phyloP scores from a whole-genome alignment of 2,888 invertebrate genomes.

The Empis livida region DNA sequence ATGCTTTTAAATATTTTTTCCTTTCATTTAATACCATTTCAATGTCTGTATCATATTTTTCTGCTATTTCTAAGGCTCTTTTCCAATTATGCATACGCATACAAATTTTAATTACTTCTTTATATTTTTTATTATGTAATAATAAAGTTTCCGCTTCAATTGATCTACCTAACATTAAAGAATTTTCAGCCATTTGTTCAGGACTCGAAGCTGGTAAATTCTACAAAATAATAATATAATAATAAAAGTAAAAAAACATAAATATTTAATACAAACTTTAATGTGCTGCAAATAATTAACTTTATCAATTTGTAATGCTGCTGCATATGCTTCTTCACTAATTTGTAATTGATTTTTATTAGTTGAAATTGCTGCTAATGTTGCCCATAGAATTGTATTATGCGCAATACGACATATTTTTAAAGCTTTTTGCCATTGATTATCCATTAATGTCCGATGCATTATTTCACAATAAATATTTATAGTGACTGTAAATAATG shows the following conservation, averaged over 20 bases:
- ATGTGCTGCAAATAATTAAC: constrained; percentile 73
- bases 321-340: constrained; percentile 91
- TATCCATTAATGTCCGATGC: constrained; percentile 55
- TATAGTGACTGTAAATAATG: constrained; percentile 44
- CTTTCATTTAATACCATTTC: constrained; percentile 26
- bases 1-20: constrained; percentile 26
- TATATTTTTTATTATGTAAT: constrained; percentile 29
- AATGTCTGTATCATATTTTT: constrained; percentile 23
- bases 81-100: constrained; percentile 35
- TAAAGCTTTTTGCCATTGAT: constrained; percentile 74
- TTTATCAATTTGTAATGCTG: constrained; percentile 75
- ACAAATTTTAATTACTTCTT: constrained; percentile 26
- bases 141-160: constrained; percentile 35
- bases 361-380: constrained; percentile 82
- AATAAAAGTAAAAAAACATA: too few species aligned
- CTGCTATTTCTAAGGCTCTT: constrained; percentile 29
- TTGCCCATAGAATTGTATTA: constrained; percentile 77
- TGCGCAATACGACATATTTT: constrained; percentile 49
- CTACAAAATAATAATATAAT: constrained; percentile 4
- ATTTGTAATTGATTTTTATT: constrained; percentile 73
- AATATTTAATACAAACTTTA: constrained; percentile 41
- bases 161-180: constrained; percentile 31
- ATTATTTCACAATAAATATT: constrained; percentile 39
- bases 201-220: constrained; percentile 25
- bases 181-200: constrained; percentile 36